Percentiles rank a stretch among this genome's conserved stretches.
These are phyloP conservation scores for Cladopsammia gracilis DNA, from an alignment of 64 coral and sea anemone genomes.

Conservation along the genomic window DNA sequence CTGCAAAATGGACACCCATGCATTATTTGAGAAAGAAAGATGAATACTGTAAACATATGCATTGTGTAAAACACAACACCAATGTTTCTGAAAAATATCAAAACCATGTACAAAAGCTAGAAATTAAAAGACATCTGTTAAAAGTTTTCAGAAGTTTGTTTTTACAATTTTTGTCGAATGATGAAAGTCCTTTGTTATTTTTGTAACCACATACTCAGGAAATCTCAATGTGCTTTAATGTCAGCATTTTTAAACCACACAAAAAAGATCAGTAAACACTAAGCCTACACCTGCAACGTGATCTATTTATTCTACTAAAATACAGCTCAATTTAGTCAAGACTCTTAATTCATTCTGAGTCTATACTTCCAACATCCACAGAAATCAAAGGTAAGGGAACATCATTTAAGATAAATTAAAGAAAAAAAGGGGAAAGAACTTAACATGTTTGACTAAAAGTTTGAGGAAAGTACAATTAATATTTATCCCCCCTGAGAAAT, in stretches of 20 bases:
- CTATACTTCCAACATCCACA: background rate
- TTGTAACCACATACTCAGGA: too few relatives aligned
- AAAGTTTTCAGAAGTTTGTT: too few relatives aligned
- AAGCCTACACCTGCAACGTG: background rate
- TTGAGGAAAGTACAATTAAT: too few relatives aligned
- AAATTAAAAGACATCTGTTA: too few relatives aligned
- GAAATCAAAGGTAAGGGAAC: background rate
- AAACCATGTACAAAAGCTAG: too few relatives aligned
- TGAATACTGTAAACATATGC: background rate
- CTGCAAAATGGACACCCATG: background rate
- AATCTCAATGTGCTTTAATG: background rate
- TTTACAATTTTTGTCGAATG: too few relatives aligned
- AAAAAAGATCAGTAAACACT: background rate
- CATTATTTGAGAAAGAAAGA: background rate
- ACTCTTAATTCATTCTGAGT: background rate
- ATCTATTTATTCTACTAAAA: background rate
- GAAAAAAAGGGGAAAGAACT: too few relatives aligned
- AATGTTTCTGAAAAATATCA: too few relatives aligned
- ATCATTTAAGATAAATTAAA: background rate
- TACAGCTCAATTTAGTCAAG: background rate
- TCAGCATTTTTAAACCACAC: background rate
- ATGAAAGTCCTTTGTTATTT: too few relatives aligned
- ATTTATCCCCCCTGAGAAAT: too few relatives aligned
- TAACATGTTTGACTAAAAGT: too few relatives aligned
- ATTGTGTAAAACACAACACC: background rate